Evolutionary conservation across 1,140 invertebrate genomes (phyloP).

Genomic region (Ceratina japonica): DNA sequence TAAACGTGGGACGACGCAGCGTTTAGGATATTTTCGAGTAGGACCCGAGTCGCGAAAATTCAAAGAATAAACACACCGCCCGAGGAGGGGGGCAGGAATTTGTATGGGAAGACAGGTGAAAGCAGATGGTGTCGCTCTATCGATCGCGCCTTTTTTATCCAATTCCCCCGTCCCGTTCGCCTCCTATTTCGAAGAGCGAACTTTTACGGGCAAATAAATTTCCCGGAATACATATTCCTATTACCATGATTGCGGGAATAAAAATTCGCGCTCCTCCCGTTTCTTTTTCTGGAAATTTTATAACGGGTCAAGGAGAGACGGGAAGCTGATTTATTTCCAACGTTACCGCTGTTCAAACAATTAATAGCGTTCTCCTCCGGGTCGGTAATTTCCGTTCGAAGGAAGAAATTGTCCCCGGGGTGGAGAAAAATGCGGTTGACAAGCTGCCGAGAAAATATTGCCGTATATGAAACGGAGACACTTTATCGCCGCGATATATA

Average conservation of each 20-base stretch:
- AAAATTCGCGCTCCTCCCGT: no score
- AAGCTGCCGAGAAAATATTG: slow-evolving; percentile 25
- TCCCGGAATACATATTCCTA: no score
- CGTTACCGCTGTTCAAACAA: not conserved
- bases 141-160: not conserved
- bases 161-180: not conserved
- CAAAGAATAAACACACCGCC: slow-evolving; percentile 7
- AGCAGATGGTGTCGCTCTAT: not conserved
- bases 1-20: not conserved
- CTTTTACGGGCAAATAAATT: not conserved
- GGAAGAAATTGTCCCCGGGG: slow-evolving; percentile 16
- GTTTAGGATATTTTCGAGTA: not conserved
- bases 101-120: not conserved
- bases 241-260: no score
- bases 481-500: slow-evolving; percentile 40
- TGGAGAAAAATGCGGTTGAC: slow-evolving; percentile 25
- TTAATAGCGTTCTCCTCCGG: not conserved
- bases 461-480: slow-evolving; percentile 41
- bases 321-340: not conserved
- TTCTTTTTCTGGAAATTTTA: not conserved
- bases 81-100: not conserved
- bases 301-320: no score
- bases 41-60: not conserved
- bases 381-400: slow-evolving; percentile 7
- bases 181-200: not conserved